Percentiles rank a stretch among this genome's conserved stretches.
Evolutionary conservation across 2,797 vertebrate genomes (phyloP).

Genomic region (Acanthis flammea): DNA sequence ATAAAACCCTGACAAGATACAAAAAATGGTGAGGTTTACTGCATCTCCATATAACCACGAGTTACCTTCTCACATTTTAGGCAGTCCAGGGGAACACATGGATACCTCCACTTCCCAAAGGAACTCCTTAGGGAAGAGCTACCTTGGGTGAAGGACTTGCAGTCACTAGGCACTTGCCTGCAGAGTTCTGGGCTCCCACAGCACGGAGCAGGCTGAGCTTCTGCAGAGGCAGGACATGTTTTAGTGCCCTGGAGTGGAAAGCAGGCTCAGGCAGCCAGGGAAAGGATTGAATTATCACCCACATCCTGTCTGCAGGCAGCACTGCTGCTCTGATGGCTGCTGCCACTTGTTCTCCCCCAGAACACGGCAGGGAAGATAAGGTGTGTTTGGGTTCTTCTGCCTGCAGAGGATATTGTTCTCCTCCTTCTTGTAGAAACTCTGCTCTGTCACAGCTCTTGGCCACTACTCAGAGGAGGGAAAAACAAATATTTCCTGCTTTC

Average conservation of each 20-base stretch:
- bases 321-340: neutral
- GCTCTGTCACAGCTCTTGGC: neutral
- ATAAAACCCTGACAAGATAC: neutral
- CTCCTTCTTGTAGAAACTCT: neutral
- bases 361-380: neutral
- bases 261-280: neutral
- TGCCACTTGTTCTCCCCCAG: neutral
- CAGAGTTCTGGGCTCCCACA: neutral
- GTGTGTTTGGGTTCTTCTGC: neutral
- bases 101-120: neutral
- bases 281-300: slow-evolving; percentile 32
- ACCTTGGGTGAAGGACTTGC: neutral
- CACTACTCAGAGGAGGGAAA: neutral
- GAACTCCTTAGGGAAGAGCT: neutral
- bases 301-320: neutral
- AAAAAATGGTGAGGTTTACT: neutral
- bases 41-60: neutral
- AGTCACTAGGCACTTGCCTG: neutral
- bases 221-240: neutral
- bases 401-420: neutral
- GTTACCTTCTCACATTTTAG: accelerated
- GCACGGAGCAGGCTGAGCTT: neutral
- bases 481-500: neutral
- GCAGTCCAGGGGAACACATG: accelerated
- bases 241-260: neutral